These are phyloP conservation scores for Trichomycterus rosablanca DNA, from an alignment of 2,113 vertebrate species.

Conservation along the genomic window DNA sequence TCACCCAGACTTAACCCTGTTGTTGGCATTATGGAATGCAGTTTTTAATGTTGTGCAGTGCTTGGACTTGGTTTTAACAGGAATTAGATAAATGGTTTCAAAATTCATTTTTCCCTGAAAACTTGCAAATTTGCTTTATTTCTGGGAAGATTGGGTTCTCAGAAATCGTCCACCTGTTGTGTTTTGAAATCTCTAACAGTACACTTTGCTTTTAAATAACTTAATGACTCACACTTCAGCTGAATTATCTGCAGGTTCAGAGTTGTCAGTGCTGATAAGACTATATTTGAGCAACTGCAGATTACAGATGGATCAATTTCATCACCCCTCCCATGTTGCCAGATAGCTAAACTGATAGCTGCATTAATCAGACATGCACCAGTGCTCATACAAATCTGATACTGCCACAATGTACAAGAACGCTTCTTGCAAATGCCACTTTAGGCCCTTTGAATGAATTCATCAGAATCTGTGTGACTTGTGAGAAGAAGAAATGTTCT, in stretches of 20 bases:
- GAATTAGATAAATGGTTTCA: not conserved
- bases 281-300: not conserved
- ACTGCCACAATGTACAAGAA: not conserved
- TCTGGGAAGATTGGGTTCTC: not conserved
- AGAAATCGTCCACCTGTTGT: not conserved
- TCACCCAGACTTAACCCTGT: too few relatives aligned
- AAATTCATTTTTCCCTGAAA: not conserved
- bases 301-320: not conserved
- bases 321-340: not conserved
- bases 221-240: not conserved
- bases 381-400: not conserved
- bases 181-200: slow-evolving; percentile 9
- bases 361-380: not conserved
- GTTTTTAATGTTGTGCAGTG: too few relatives aligned
- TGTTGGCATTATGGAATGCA: too few relatives aligned
- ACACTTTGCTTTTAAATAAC: not conserved
- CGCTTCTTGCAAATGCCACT: not conserved
- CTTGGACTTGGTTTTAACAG: too few relatives aligned
- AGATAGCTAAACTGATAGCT: not conserved
- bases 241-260: slow-evolving; percentile 17
- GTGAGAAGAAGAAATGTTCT: slow-evolving; percentile 9
- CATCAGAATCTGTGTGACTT: slow-evolving; percentile 2
- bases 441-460: not conserved
- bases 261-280: slow-evolving; percentile 2
- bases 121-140: not conserved